Percentiles rank a stretch among this genome's conserved stretches.
Evolutionary conservation across 1,140 invertebrate species (phyloP).

Genomic region (Heliconius melpomene): DNA sequence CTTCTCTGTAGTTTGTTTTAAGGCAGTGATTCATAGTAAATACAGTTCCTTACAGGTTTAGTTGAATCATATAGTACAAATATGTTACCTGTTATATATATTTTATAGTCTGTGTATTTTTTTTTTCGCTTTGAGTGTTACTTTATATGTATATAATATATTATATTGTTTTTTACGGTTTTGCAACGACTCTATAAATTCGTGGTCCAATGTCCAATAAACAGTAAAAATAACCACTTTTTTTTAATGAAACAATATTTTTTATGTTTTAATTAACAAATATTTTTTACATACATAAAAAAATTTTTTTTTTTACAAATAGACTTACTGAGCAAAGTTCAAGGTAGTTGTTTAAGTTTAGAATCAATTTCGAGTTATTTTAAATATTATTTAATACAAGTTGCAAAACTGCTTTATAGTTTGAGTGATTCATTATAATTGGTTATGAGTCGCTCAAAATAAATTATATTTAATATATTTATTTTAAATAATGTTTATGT

Average conservation of each 20-base stretch:
- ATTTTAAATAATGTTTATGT: neutral
- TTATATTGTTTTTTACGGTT: slow-evolving; percentile 1
- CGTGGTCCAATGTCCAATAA: neutral
- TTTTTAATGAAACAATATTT: neutral
- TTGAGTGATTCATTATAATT: neutral
- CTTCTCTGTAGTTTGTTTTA: neutral
- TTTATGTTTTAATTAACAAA: no score
- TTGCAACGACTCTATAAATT: neutral
- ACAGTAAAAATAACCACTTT: neutral
- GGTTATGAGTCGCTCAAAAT: neutral
- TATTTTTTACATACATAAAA: neutral
- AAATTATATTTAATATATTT: neutral
- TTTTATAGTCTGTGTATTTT: slow-evolving; percentile 14
- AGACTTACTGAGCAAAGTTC: neutral
- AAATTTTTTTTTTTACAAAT: neutral
- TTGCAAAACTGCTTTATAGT: neutral
- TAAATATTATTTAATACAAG: neutral
- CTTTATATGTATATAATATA: slow-evolving; percentile 12
- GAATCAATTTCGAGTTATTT: neutral
- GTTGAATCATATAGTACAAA: slow-evolving; percentile 21
- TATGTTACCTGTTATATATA: slow-evolving; percentile 6
- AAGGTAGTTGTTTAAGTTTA: neutral
- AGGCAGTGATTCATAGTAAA: slow-evolving; percentile 9
- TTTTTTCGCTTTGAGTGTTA: slow-evolving; percentile 8
- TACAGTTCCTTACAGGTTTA: slow-evolving; percentile 10